Evolutionary conservation across 2,113 vertebrate genomes (phyloP).

Genomic region (Patagioenas fasciata): DNA sequence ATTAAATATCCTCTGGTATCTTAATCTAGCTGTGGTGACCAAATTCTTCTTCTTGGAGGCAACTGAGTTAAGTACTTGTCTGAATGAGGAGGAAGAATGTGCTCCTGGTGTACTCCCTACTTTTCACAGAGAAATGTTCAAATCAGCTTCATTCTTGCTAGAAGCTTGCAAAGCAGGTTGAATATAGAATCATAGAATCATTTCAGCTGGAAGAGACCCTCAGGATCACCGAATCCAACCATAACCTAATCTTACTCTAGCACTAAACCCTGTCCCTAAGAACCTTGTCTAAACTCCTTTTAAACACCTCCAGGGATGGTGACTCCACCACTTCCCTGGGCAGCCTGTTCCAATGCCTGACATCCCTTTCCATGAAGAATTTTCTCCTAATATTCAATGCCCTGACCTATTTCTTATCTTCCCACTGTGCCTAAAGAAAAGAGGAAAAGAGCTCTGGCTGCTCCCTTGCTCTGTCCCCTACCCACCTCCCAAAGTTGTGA

Average conservation of each 20-base stretch:
- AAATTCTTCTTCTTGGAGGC: not conserved
- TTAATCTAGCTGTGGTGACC: not conserved
- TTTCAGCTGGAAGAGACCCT: too few species aligned
- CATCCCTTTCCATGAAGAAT: too few species aligned
- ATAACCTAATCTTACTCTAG: too few species aligned
- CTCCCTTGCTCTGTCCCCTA: not conserved
- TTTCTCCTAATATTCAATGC: not conserved
- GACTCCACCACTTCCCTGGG: too few species aligned
- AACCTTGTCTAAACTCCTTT: too few species aligned
- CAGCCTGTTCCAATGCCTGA: too few species aligned
- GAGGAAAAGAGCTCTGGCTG: not conserved
- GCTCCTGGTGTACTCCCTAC: not conserved
- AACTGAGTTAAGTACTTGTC: not conserved
- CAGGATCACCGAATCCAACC: too few species aligned
- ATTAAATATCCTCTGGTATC: constrained; percentile 36
- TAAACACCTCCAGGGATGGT: too few species aligned
- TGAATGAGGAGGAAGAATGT: not conserved
- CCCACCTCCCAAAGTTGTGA: accelerated
- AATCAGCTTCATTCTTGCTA: not conserved
- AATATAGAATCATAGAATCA: too few species aligned
- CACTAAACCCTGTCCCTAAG: too few species aligned
- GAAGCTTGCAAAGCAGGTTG: not conserved
- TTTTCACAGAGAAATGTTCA: not conserved
- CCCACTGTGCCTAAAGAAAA: not conserved
- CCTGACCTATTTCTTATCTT: not conserved